Base-by-base conservation (phyloP, 2,113 vertebrate species). In the Phylloscopus trochilus region DNA sequence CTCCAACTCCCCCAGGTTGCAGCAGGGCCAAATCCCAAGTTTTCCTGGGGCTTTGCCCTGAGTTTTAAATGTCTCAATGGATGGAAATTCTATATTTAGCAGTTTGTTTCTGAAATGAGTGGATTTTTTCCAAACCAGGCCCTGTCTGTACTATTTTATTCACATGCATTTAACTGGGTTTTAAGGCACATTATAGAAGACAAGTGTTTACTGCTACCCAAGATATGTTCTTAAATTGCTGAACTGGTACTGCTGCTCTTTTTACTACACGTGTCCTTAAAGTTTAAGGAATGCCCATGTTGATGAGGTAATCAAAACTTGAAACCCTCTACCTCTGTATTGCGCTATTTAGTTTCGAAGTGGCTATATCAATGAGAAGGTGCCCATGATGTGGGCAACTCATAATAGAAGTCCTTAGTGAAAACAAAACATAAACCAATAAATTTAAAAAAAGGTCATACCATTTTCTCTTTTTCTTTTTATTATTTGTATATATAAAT, bases 101-200 rank as follows among this genome's bases (percentile, higher is more conserved):
- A 7, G 6, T 18, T 86, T 60, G 3, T 35, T 92, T 77, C 8
- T 49, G 31, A 73, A 76, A 55, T 51, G 0, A 49, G 10, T 37
- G 4, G 4, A 0, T 0, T 12, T 30, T 68, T 67, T 56, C 9
- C 9, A 55, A 76, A 79, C 5, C 55, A 46, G 3, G 2, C 33
- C 11, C 3, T 88, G 2, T n/a, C 22, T 70, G 4, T 62, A n/a
- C 26, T 53, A 2, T 43, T 58, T 69, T 58, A 73, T 86, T 83
- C 52, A 46, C 8, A 13, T 26, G 31, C 17, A 24, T 72, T 79
- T 79, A 64, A 28, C 4, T 53, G 21, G 13, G 6, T n/a, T 18
- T 60, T 69, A 33, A 44, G 30, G 7, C 3, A 8, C 3, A 9
- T 67, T 47, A 13, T 44, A 47, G 19, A 33, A 81, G 23, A 60